These are phyloP conservation scores for Dipus sagitta DNA, from an alignment of 2,797 vertebrate species.

Conservation along the genomic window DNA sequence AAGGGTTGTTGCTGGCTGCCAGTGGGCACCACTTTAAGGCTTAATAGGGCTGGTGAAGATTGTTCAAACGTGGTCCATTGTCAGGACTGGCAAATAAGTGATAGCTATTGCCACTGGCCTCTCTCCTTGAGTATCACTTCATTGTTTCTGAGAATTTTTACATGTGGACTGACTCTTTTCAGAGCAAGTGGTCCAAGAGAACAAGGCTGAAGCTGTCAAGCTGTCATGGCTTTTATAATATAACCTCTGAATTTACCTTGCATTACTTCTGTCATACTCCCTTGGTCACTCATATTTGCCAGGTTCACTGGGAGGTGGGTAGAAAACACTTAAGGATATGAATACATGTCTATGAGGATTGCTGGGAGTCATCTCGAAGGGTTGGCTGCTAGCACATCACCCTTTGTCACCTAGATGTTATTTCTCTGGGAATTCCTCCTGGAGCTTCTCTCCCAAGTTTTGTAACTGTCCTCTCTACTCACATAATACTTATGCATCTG, in stretches of 20 bases:
- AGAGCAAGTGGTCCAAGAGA: background rate
- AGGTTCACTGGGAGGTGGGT: background rate
- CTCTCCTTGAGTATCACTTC: background rate
- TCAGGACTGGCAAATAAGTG: background rate
- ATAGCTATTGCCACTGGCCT: background rate
- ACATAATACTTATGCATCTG: background rate
- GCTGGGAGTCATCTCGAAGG: background rate
- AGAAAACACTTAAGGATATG: background rate
- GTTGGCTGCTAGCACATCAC: background rate
- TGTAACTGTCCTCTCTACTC: background rate
- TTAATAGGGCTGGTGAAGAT: background rate
- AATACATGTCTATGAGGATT: background rate
- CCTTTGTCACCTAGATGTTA: background rate
- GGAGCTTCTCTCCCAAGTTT: conserved; percentile 8
- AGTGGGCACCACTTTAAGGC: background rate
- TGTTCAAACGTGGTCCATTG: background rate
- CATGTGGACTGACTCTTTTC: background rate
- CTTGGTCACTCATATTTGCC: background rate
- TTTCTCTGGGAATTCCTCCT: background rate
- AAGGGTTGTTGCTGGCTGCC: background rate
- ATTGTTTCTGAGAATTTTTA: background rate
- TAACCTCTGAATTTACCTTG: background rate
- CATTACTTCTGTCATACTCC: background rate
- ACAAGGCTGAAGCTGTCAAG: background rate
- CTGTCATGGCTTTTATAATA: background rate